These are phyloP conservation scores for Stenotaenia linearis DNA, from an alignment of 2,888 invertebrate genomes.

Conservation along the genomic window DNA sequence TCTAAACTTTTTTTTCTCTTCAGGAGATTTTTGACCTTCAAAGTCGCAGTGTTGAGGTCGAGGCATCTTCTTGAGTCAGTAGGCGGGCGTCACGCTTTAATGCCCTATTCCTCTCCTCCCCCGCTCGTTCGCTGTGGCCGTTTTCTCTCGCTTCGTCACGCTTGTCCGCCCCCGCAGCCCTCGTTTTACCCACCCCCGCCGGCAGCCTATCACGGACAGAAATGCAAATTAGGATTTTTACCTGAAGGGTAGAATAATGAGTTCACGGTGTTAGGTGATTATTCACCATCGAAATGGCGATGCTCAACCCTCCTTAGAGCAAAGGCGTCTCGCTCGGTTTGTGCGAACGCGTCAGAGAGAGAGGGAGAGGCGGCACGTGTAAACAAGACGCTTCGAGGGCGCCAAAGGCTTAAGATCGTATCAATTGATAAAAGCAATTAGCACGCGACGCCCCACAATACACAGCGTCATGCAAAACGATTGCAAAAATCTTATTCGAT, in stretches of 20 bases:
- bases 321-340: background rate
- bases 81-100: background rate
- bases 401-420: background rate
- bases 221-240: background rate
- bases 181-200: background rate
- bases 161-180: background rate
- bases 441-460: background rate
- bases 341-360: background rate
- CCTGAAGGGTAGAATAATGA: background rate
- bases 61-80: background rate
- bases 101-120: background rate
- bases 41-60: background rate
- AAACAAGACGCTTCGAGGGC: background rate
- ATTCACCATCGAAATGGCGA: background rate
- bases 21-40: background rate
- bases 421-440: background rate
- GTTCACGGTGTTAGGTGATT: background rate
- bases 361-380: background rate
- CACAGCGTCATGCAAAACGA: background rate
- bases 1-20: background rate
- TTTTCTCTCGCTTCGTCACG: background rate
- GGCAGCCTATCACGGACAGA: background rate
- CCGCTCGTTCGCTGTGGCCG: background rate
- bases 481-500: background rate
- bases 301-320: background rate